These are phyloP conservation scores for Notothenia rossii DNA, from an alignment of 2,113 vertebrate species.

Conservation along the genomic window DNA sequence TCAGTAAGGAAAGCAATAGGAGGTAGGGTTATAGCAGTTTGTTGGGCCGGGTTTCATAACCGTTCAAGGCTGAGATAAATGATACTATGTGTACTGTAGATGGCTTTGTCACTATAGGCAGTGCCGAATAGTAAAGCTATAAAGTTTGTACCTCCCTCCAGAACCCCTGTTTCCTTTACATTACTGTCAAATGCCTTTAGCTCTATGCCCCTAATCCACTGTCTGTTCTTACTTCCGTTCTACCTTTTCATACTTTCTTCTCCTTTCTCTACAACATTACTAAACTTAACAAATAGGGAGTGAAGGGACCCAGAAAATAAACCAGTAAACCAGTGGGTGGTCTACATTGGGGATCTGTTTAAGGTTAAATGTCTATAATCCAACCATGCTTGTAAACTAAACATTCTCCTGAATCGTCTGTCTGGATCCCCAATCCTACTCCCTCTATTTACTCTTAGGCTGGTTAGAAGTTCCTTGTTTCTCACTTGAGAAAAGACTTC, in stretches of 20 bases:
- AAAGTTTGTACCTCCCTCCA: conserved; percentile 3
- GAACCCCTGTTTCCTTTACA: neutral
- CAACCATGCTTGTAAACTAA: conserved; percentile 69
- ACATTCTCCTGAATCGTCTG: conserved; percentile 65
- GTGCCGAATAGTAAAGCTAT: conserved; percentile 19
- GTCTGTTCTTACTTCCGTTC: neutral
- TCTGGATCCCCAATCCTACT: conserved; percentile 9
- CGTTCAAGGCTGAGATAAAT: conserved; percentile 33
- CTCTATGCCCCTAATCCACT: neutral
- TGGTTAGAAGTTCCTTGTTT: conserved; percentile 12
- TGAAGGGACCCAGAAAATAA: conserved; percentile 43
- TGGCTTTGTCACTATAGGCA: conserved; percentile 18
- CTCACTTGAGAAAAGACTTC: conserved; percentile 7
- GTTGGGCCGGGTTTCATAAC: conserved; percentile 23
- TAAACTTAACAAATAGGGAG: conserved; percentile 64
- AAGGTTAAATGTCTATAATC: conserved; percentile 78
- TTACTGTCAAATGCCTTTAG: conserved; percentile 6
- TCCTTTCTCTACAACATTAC: conserved; percentile 52
- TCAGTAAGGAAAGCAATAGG: conserved; percentile 25
- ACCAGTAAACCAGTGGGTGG: conserved; percentile 69
- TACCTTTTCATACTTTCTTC: neutral
- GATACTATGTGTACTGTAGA: conserved; percentile 17
- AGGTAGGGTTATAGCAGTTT: conserved; percentile 9
- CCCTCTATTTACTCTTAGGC: neutral
- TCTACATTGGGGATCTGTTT: conserved; percentile 62